Evolutionary conservation across 1,140 invertebrate genomes (phyloP).

Genomic region (Helicoverpa zea): DNA sequence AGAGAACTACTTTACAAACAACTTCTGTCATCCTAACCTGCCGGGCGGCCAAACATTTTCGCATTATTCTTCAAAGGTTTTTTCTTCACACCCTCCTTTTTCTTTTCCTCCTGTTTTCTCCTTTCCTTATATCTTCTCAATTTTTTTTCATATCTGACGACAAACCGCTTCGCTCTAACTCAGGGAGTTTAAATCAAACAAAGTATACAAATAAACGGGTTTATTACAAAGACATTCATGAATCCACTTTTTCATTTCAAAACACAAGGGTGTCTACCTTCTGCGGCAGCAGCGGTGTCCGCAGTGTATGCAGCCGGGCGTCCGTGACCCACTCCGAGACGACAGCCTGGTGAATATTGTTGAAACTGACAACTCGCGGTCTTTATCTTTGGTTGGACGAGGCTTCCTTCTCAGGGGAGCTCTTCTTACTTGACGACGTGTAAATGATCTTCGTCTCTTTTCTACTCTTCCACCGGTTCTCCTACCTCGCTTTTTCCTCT

Average conservation of each 20-base stretch:
- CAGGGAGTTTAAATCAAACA: conserved; percentile 30
- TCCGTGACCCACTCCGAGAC: conserved; percentile 51
- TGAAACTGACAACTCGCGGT: conserved; percentile 61
- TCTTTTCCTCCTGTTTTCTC: not conserved
- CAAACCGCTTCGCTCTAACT: conserved; percentile 40
- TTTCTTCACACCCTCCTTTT: conserved; percentile 1
- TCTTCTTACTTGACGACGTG: conserved; percentile 47
- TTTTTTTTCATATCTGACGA: conserved; percentile 31
- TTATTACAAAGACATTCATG: conserved; percentile 30
- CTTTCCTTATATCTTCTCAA: not conserved
- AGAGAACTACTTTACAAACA: too few relatives aligned
- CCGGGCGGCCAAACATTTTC: too few relatives aligned
- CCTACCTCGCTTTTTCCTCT: conserved; percentile 50
- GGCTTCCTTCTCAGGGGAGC: conserved; percentile 52
- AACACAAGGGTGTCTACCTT: conserved; percentile 64
- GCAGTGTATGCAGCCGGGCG: conserved; percentile 62
- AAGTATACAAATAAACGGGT: conserved; percentile 29
- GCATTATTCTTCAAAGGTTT: not conserved
- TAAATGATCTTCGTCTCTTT: conserved; percentile 56
- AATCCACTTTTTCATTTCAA: conserved; percentile 29
- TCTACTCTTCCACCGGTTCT: conserved; percentile 52
- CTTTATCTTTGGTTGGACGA: conserved; percentile 33
- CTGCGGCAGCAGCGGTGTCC: conserved; percentile 71
- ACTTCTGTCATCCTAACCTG: too few relatives aligned
- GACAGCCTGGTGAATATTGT: conserved; percentile 64